These are phyloP conservation scores for Heliconius hewitsoni DNA, from an alignment of 1,140 invertebrate species.

Conservation along the genomic window DNA sequence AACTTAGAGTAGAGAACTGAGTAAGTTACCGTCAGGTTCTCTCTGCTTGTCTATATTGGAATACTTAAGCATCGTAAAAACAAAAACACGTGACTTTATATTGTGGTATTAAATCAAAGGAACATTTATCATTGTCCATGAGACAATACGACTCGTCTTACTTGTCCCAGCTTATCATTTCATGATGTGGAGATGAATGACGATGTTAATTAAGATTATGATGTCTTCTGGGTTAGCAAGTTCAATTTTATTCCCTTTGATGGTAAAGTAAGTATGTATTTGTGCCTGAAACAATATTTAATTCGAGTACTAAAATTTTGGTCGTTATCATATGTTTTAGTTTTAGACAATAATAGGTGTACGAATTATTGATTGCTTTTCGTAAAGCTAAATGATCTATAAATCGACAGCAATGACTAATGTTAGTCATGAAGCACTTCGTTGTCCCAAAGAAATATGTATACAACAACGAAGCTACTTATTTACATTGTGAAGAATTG, in stretches of 20 bases:
- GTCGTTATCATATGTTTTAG: too few species aligned
- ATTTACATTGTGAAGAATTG: not conserved
- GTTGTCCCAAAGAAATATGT: not conserved
- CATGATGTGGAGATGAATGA: constrained; percentile 14
- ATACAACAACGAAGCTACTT: not conserved
- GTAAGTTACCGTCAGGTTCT: not conserved
- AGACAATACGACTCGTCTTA: constrained; percentile 20
- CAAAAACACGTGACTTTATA: not conserved
- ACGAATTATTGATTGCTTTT: not conserved
- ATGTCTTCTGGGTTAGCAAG: constrained; percentile 2
- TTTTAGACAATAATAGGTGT: not conserved
- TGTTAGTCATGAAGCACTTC: not conserved
- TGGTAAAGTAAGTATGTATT: not conserved
- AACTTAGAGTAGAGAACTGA: not conserved
- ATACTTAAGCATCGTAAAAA: too few species aligned
- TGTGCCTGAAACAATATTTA: not conserved
- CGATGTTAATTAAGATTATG: constrained; percentile 25
- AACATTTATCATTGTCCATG: constrained; percentile 27
- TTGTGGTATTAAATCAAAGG: constrained; percentile 23
- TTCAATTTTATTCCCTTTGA: constrained; percentile 12
- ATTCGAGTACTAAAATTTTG: not conserved
- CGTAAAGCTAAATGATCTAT: not conserved
- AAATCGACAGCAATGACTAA: not conserved
- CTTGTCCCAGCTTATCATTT: constrained; percentile 20
- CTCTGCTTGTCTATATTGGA: too few species aligned